Base-by-base conservation (phyloP, 2,113 vertebrate species). In the Bungarus multicinctus region DNA sequence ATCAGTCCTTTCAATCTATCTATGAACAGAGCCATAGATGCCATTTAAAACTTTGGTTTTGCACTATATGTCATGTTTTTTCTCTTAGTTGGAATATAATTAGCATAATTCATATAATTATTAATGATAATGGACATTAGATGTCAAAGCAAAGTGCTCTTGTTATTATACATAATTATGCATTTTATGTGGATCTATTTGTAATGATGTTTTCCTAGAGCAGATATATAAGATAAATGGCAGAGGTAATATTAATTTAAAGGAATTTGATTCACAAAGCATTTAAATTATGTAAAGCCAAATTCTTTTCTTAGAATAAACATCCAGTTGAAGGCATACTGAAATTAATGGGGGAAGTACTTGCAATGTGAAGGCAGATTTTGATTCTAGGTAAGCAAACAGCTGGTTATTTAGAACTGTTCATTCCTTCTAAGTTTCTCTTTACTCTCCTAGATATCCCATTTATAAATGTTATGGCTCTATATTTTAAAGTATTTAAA, bases 401-500 rank as follows among this genome's bases (percentile, higher is more conserved):
- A 95, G 87, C 95, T 85, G 94, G 0, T 57, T 95, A 94, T 92
- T 96, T 96, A 20, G 92, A 94, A 94, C 90, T 98, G 94, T 98
- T 98, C 97, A 96, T 96, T 97, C 97, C 97, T 97, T 96, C 95
- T 93, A 95, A 94, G 94, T 96, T 97, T 97, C 97, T 96, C 97
- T 97, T 97, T 95, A 96, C 96, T 98, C 97, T 93, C 94, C 94
- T 94, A 93, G 91, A 92, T 97, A 97, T 98, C 96, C 91, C 93
- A 94, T 95, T 96, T 97, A 96, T 98, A 98, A 98, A 97, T 98
- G 97, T 97, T 97, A 95, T 96, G 95, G 97, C 97, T 96, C 96
- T 97, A 94, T 94, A 93, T 96, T 98, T 97, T 97, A 94, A 97
- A 96, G 97, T 96, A 95, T 96, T 87, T 97, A 97, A 97, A 97